A percentile compares a stretch with the other conserved stretches of the same genome.
Evolutionary conservation across 2,797 vertebrate species (phyloP).

Genomic region (Chaetophractus vellerosus): DNA sequence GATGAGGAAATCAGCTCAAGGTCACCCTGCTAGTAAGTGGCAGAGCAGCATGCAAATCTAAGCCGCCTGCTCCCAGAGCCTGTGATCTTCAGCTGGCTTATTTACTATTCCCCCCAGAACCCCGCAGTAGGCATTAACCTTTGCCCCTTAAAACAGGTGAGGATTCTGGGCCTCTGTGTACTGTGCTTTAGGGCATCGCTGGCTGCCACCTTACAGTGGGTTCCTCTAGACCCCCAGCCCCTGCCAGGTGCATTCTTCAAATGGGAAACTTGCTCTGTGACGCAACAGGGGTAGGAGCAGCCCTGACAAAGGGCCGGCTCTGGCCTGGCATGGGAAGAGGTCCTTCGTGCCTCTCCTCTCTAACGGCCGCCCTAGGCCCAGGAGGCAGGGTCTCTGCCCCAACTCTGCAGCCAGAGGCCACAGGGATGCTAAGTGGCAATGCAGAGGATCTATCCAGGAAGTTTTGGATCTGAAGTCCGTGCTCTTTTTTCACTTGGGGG

Average conservation of each 20-base stretch:
- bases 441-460: not conserved
- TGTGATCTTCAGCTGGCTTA: not conserved
- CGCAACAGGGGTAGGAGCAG: not conserved
- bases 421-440: not conserved
- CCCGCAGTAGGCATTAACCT: not conserved
- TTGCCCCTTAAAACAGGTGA: not conserved
- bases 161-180: not conserved
- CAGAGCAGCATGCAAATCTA: not conserved
- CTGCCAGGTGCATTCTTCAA: not conserved
- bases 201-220: not conserved
- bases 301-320: not conserved
- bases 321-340: not conserved
- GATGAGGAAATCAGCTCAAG: constrained; percentile 26
- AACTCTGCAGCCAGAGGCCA: not conserved
- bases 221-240: not conserved
- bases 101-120: not conserved
- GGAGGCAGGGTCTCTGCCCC: not conserved
- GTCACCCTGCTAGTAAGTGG: not conserved
- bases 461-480: not conserved
- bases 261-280: not conserved
- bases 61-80: not conserved
- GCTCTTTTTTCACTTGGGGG: not conserved
- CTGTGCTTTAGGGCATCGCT: accelerated
- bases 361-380: not conserved
- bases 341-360: not conserved